Base-by-base conservation (phyloP, 2,113 vertebrate species). In the Dromaius novaehollandiae region DNA sequence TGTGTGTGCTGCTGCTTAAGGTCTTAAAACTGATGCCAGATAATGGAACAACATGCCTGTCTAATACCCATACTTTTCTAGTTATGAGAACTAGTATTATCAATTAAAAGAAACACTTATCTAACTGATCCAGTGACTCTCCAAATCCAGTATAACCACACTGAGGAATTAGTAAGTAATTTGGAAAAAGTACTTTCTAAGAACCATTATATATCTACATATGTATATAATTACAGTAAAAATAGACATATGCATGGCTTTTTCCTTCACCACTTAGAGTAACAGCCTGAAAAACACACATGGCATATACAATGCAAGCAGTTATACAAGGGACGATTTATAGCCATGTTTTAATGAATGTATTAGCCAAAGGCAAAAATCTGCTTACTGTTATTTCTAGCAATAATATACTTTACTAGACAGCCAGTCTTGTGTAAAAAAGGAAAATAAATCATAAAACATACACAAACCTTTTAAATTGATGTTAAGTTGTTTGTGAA, bases 311-410 rank as follows among this genome's bases (percentile, higher is more conserved):
- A 58, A 86, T 0, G 9, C 55, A 65, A 3, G 68, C 55, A 96
- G 71, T 82, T 83, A 71, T 15, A 89, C 64, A 56, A 80, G 71
- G 63, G 51, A 64, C 11, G 0, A 93, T 96, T 96, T 95, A 96
- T 64, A 96, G 89, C 56, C 56, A 61, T 56, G 16, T 56, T 96
- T 84, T 90, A 94, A 95, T 81, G 68, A 88, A 42, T 64, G 32
- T 18, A 78, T 71, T 95, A 81, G 91, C 95, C 87, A 60, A 79
- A 91, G 85, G 94, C 94, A 91, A 95, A 96, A 91, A 75, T 93
- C 79, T 94, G 87, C 87, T 94, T 86, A 82, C 91, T 71, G 50
- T 74, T 86, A 93, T 40, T 95, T 88, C 71, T 66, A 93, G 89
- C 60, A 94, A 78, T 13, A 83, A 36, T 68, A 83, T 26, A 78